A percentile compares a stretch with the other conserved stretches of the same genome.
These are phyloP conservation scores for Fabriciana adippe DNA, from an alignment of 2,888 invertebrate genomes.

Conservation along the genomic window DNA sequence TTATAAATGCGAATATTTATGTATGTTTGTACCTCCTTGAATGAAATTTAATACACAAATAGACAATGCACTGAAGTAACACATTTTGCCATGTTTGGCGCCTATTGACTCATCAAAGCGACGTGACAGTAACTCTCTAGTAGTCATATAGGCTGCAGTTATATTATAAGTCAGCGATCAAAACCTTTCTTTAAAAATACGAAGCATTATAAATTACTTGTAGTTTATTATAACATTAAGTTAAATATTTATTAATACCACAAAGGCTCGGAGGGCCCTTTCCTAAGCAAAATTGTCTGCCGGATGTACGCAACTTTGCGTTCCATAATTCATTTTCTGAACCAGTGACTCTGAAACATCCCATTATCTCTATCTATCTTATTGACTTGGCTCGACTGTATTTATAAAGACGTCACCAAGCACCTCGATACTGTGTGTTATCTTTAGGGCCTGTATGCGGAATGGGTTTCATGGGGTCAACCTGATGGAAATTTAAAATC, in stretches of 20 bases:
- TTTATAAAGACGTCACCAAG: constrained; percentile 20
- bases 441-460: background rate
- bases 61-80: no score
- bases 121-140: no score
- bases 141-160: no score
- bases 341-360: constrained; percentile 39
- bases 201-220: no score
- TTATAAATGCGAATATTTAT: no score
- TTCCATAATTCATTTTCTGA: constrained; percentile 43
- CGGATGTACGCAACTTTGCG: constrained; percentile 24
- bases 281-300: constrained; percentile 19
- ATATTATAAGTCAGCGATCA: no score
- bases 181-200: no score
- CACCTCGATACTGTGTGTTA: constrained; percentile 5
- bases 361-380: constrained; percentile 32
- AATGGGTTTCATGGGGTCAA: background rate
- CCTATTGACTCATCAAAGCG: no score
- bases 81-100: no score
- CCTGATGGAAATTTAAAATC: background rate
- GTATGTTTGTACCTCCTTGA: no score
- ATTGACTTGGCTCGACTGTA: constrained; percentile 25
- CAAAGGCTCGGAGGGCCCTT: background rate
- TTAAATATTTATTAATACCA: background rate
- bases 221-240: background rate
- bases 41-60: no score